These are phyloP conservation scores for Lasioglossum albipes DNA, from an alignment of 1,140 invertebrate species.

Conservation along the genomic window DNA sequence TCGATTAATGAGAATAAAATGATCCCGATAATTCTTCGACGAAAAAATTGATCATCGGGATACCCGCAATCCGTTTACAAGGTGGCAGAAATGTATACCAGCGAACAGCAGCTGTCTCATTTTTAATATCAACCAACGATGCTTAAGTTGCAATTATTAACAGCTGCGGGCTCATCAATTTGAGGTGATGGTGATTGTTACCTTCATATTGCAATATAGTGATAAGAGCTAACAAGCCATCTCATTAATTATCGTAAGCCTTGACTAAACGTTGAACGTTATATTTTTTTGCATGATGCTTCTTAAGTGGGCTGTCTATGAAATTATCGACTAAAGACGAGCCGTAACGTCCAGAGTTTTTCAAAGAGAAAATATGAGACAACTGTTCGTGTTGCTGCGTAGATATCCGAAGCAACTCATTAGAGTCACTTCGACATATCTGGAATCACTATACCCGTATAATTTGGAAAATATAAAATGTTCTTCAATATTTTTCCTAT, in stretches of 20 bases:
- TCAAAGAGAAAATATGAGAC: background rate
- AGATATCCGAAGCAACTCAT: background rate
- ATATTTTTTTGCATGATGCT: background rate
- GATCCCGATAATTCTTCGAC: background rate
- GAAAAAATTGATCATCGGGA: background rate
- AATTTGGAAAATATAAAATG: too few species aligned
- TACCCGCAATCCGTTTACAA: too few species aligned
- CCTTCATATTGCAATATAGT: slow-evolving; percentile 34
- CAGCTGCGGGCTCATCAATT: slow-evolving; percentile 49
- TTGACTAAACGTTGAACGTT: slow-evolving; percentile 24
- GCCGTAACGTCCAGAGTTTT: background rate
- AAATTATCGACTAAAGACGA: background rate
- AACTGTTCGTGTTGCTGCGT: background rate
- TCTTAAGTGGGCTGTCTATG: background rate
- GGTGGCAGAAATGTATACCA: too few species aligned
- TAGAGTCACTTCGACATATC: too few species aligned
- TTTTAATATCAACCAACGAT: background rate
- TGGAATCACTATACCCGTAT: too few species aligned
- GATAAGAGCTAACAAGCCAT: slow-evolving; percentile 54
- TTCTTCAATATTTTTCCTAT: too few species aligned
- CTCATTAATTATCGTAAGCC: slow-evolving; percentile 22
- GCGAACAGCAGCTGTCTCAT: background rate
- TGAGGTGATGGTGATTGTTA: slow-evolving; percentile 20
- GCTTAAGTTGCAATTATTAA: background rate
- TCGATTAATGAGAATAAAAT: background rate